Base-by-base conservation (phyloP, 1,140 invertebrate genomes). In the Lordiphosa stackelbergi region DNA sequence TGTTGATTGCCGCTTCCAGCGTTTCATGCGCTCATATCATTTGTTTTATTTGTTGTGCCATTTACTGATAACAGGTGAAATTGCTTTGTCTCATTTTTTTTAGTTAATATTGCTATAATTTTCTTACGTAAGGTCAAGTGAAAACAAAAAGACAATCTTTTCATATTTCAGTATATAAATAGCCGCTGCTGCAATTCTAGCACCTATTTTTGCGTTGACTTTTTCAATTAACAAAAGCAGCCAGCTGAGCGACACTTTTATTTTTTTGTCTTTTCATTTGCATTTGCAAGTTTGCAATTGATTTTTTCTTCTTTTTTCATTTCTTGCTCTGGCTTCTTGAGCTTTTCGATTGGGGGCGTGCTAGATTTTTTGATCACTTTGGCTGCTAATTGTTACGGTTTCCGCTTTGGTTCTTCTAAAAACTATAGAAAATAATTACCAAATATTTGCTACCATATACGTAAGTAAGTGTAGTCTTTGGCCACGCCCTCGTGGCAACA, bases 381-480 rank as follows among this genome's bases (percentile, higher is more conserved):
- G 6, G 28, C 59, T 45, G 56, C 57, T 83, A 83, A 83, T 77
- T 77, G 69, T 72, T 69, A 69, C 62, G 72, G 60, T 63, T 83
- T 81, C 77, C 77, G 77, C 65, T 73, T 42, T 38, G 52, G 31
- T 40, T 34, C 12, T 51, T 12, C 3, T 31, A 22, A 55, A 13
- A 34, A 49, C 16, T 38, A 49, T 9, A 38, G 34, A 43, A 63
- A 63, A 48, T 54, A 81, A 83, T 84, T 83, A 84, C 73, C 73
- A 57, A 84, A 78, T 69, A 63, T 66, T 70, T 73, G 48, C 22
- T 38, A 46, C 72, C 77, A 73, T 81, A 77, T 83, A 69, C 61
- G 68, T 48, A 11, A 13, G 40, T 34, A 31, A 31, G 28, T 31
- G 28, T 31, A 8, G 28, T 31, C 7, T 31, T 31, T 31, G 47